These are phyloP conservation scores for Rhagoletis pomonella DNA, from an alignment of 1,140 invertebrate species.

Conservation along the genomic window DNA sequence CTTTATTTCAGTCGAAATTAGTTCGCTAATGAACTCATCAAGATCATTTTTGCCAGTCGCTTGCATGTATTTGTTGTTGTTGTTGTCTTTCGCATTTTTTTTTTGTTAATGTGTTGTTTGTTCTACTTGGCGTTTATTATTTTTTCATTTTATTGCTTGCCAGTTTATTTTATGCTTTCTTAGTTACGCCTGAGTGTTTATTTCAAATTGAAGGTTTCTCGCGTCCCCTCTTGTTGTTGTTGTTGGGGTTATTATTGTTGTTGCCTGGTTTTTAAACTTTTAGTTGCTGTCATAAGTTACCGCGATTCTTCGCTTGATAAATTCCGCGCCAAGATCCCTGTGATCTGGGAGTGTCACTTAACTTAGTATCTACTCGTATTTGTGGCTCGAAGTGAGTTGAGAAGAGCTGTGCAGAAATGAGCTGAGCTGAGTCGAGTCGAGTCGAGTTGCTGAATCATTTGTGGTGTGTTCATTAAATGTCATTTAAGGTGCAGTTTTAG, in stretches of 20 bases:
- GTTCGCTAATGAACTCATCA: conserved; percentile 73
- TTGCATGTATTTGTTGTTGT: not conserved
- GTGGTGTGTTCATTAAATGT: conserved; percentile 27
- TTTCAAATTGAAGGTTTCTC: not conserved
- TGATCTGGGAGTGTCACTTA: conserved; percentile 24
- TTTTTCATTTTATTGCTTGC: conserved; percentile 2
- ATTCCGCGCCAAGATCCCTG: not conserved
- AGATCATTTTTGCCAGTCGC: conserved; percentile 53
- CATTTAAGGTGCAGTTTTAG: conserved; percentile 3
- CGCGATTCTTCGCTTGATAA: not conserved
- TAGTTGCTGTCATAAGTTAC: conserved; percentile 4
- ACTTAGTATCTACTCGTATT: no score
- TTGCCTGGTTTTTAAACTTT: not conserved
- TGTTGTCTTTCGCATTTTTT: no score
- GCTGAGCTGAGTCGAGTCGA: not conserved
- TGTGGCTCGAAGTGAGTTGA: no score
- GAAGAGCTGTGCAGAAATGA: no score
- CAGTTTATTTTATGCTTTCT: not conserved
- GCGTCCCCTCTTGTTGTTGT: not conserved
- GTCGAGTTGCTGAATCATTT: not conserved
- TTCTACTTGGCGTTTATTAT: conserved; percentile 3
- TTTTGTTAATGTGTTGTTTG: not conserved
- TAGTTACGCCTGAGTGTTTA: not conserved
- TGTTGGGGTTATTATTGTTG: not conserved
- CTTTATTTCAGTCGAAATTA: conserved; percentile 73